Conservation (phyloP, 2,113 vertebrate genomes). For the Smithornis capensis region DNA sequence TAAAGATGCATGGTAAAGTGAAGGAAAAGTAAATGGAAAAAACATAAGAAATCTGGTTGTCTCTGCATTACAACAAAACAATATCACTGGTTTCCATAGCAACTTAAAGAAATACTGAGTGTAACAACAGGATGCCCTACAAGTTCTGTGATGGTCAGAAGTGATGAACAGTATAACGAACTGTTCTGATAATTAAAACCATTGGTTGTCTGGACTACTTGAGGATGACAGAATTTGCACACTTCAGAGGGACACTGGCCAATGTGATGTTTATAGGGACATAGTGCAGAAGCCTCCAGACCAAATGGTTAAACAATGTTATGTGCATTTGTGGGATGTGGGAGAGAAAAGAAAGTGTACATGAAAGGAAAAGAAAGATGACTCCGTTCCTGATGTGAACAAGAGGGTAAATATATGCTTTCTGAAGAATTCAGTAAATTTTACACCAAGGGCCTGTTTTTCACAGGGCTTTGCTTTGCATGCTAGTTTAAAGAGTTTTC, state of each 20-base stretch:
- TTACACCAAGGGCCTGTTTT: not conserved
- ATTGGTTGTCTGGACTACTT: not conserved
- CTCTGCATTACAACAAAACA: not conserved
- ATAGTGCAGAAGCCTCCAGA: accelerated
- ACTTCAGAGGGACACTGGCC: not conserved
- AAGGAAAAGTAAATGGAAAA: not conserved
- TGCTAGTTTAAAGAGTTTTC: constrained; percentile 2
- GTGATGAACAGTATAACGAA: not conserved
- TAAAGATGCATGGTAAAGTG: not conserved
- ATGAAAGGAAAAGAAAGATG: not conserved
- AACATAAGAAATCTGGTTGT: not conserved
- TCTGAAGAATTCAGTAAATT: not conserved
- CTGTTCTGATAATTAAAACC: not conserved
- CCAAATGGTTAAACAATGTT: not conserved
- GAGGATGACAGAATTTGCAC: not conserved
- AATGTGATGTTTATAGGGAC: not conserved
- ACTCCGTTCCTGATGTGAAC: not conserved
- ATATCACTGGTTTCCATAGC: not conserved
- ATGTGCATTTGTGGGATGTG: not conserved
- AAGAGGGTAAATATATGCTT: not conserved
- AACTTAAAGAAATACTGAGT: not conserved
- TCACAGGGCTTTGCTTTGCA: not conserved
- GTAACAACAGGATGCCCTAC: accelerated
- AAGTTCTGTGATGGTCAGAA: not conserved
- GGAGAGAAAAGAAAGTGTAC: not conserved